Evolutionary conservation across 2,797 vertebrate species (phyloP), one percentile per base, ranked within the genome.

Genomic region (Sandelia bainsii): DNA sequence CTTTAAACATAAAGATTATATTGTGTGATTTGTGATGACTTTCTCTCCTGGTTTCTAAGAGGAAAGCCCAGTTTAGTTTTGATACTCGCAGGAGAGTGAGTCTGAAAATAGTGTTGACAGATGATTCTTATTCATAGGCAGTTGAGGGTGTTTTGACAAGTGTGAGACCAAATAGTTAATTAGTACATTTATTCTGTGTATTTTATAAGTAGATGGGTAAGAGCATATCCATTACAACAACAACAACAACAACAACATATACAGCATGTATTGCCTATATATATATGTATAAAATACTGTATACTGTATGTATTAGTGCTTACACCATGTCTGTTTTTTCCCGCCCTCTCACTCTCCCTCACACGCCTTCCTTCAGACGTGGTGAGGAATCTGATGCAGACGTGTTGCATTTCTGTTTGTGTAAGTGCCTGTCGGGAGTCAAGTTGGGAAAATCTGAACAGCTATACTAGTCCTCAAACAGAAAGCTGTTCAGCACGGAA

Each of bases 371-470:
- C 77, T 90, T 80, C 87, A 89, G 80, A 82, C 42, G 65, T 76
- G 75, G 88, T 92, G 93, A 91, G 93, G 92, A 94, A 94, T 95
- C 83, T 93, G 77, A 91, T 88, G 90, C 76, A 80, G 84, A 87
- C 87, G 93, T 94, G 92, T 89, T 93, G 92, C 86, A 93, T 94
- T 94, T 93, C 80, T 91, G 77, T 88, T 92, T 89, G 89, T 88
- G 68, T 76, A 65, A 63, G 77, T 69, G 67, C 81, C 77, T 78
- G 72, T 90, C 85, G 89, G 72, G 82, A 84, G 86, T 88, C 83
- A 86, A 81, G 77, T 86, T 77, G 72, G 86, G 83, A 85, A 89
- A 89, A 81, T 79, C 72, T 82, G 61, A 69, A 60, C 77, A 81
- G 81, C 72, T 50, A 51, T 50, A 70, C 70, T 63, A 75, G 75